Percentiles rank a stretch among this genome's conserved stretches.
Conservation (phyloP, 2,113 vertebrate species). For the Notothenia rossii region DNA sequence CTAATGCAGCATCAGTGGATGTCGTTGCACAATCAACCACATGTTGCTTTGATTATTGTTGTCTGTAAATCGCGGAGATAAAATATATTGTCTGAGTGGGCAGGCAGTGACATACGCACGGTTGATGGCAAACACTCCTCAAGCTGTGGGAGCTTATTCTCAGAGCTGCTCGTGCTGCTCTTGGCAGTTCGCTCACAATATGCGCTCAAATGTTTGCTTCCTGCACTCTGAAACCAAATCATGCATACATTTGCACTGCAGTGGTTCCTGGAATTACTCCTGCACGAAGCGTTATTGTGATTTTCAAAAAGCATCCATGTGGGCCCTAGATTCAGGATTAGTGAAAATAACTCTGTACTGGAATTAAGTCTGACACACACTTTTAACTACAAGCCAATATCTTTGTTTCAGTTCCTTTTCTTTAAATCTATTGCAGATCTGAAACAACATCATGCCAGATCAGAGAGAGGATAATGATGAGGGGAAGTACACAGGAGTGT, state of each 20-base stretch:
- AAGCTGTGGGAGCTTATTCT: constrained; percentile 37
- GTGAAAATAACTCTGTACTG: not conserved
- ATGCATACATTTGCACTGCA: constrained; percentile 11
- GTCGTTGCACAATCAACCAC: constrained; percentile 27
- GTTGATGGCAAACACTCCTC: constrained; percentile 35
- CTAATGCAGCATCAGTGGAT: constrained; percentile 34
- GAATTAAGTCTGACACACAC: constrained; percentile 54
- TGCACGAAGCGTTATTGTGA: constrained; percentile 28
- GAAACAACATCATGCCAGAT: constrained; percentile 42
- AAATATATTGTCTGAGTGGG: constrained; percentile 42
- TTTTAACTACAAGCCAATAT: constrained; percentile 42
- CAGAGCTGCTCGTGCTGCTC: constrained; percentile 36
- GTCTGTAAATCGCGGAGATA: constrained; percentile 49
- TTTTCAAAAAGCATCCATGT: constrained; percentile 32
- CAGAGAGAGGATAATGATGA: constrained; percentile 33
- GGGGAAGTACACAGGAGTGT: constrained; percentile 1
- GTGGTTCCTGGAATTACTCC: constrained; percentile 38
- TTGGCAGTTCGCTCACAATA: constrained; percentile 29
- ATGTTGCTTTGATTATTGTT: constrained; percentile 55
- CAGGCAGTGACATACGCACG: constrained; percentile 31
- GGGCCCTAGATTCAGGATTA: constrained; percentile 52
- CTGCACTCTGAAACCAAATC: constrained; percentile 37
- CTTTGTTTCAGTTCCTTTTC: constrained; percentile 6
- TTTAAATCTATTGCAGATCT: constrained; percentile 19
- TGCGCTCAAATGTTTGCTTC: constrained; percentile 34